Conservation (phyloP, 2,797 vertebrate species). For the Channallabes apus region DNA sequence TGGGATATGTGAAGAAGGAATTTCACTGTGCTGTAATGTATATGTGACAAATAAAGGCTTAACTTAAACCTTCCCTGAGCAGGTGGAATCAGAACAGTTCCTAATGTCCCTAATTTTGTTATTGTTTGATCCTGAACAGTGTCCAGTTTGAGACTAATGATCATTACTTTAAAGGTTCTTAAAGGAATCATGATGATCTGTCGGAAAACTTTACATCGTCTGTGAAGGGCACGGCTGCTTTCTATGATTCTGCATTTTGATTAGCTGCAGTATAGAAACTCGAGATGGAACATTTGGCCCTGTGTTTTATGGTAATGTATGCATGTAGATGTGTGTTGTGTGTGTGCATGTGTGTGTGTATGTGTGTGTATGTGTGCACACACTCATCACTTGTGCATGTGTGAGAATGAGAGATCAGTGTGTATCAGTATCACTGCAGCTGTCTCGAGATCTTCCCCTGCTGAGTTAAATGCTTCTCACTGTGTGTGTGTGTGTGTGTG, state of each 20-base stretch:
- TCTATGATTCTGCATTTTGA: not conserved
- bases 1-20: too few species aligned
- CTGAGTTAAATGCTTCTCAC: conserved; percentile 39
- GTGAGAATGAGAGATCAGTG: not conserved
- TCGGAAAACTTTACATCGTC: not conserved
- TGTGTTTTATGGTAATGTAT: conserved; percentile 6
- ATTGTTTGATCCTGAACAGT: not conserved
- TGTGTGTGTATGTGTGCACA: conserved; percentile 2
- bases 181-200: not conserved
- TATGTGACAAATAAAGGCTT: too few species aligned
- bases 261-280: not conserved
- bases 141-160: not conserved
- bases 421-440: conserved; percentile 18
- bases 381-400: not conserved
- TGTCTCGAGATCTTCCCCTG: conserved; percentile 17
- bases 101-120: not conserved
- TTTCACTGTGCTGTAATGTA: too few species aligned
- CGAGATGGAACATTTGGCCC: not conserved
- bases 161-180: not conserved
- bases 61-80: too few species aligned
- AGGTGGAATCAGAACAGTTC: too few species aligned
- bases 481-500: conserved; percentile 16
- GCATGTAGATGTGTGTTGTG: not conserved
- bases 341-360: conserved; percentile 4
- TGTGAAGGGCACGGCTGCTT: not conserved